Evolutionary conservation across 2,888 invertebrate genomes (phyloP), one percentile per base, ranked within the genome.

Genomic region (Cyclophora albipunctata): DNA sequence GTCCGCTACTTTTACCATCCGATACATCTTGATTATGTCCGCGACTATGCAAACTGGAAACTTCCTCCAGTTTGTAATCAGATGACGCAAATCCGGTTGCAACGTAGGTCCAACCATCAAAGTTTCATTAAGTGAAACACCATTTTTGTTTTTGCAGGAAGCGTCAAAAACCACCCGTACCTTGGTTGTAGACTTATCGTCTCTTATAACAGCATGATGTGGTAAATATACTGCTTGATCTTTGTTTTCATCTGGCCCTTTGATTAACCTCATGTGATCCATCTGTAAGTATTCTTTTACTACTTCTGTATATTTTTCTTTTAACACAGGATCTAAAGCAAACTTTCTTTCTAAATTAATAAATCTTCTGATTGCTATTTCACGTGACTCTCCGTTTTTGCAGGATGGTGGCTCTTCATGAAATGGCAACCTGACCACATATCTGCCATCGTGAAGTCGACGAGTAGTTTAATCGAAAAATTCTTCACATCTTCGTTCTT

Each of bases 141-240:
- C 47, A 20, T 50, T 50, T 34, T 40, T 40, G 3, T 48, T 34
- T 42, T 47, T 48, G 20, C 50, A 48, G 6, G 54, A 54, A 3
- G 51, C 52, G 37, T 54, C 46, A 6, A 47, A 47, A n/a, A 47
- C 51, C 5, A 45, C 59, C 3, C 67, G 44, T 2, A 61, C 40
- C 45, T 66, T 62, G 0, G 64, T 63, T 5, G 62, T 60, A 3
- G 41, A 34, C 6, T 54, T 60, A 20, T 63, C 62, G 3, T 55
- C 50, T 34, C 58, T 57, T 1, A 63, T 43, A 0, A 66, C 61
- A 0, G 61, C 53, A 42, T 60, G 62, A 34, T 49, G 49, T 3
- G 49, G 49, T 41, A 50, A 20, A 20, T 20, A 20, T 3, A n/a
- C 47, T 20, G 20, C 20, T 20, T 20, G 20, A 20, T 20, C 20